Base-by-base conservation (phyloP, 1,140 invertebrate species). In the Archivesica marissinica region DNA sequence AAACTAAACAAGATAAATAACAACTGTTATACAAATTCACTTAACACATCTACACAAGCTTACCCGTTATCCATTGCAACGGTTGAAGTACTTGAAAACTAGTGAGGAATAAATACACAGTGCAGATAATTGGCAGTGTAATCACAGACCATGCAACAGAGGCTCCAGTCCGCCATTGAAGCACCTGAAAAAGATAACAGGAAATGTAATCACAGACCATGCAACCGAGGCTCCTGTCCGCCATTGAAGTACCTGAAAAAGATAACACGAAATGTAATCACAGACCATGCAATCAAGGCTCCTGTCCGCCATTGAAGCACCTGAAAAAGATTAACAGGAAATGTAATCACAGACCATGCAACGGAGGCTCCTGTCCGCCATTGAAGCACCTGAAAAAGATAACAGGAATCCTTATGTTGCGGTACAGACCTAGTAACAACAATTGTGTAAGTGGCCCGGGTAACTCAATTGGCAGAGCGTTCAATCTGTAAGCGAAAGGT, bases 271-370 rank as follows among this genome's bases (percentile, higher is more conserved):
- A 90, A 39, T 33, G 35, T 66, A 3, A 85, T 33, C 15, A 90
- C 30, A 47, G 76, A 80, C 88, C 87, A 88, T 2, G 78, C 74
- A 15, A 88, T 35, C 23, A 79, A 61, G 44, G 81, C 88, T 25
- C 76, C 79, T 59, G 41, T 87, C 39, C 88, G 74, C 87, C 87
- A 89, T 35, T 82, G n/a, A 23, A 86, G 54, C 2, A 89, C 87
- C 88, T 89, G 79, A 13, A 85, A 85, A 30, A 72, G 59, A 70
- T 4, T 9, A 74, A 64, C n/a, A 59, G 7, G 15, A 20, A 47
- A 20, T 80, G n/a, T n/a, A n/a, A n/a, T n/a, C n/a, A n/a, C n/a
- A n/a, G n/a, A n/a, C n/a, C n/a, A n/a, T n/a, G n/a, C n/a, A n/a
- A n/a, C n/a, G n/a, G n/a, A n/a, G n/a, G n/a, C n/a, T n/a, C n/a